Conservation (phyloP, 1,140 invertebrate genomes). For the Drosophila bipectinata region DNA sequence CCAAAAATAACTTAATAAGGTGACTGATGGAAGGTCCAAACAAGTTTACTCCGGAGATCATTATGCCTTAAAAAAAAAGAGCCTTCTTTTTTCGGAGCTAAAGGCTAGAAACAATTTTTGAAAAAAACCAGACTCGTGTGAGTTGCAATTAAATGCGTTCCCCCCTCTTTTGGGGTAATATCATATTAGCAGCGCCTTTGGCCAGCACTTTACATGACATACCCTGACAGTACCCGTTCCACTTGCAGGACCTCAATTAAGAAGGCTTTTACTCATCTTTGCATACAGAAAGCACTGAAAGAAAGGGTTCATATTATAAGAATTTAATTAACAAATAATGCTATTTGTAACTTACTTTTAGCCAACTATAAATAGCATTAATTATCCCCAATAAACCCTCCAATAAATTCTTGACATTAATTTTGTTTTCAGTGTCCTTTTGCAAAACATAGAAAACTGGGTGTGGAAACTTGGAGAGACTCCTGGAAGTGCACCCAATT, state of each 20-base stretch:
- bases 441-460: constrained; percentile 34
- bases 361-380: no score
- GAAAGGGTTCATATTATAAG: neutral
- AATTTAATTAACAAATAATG: no score
- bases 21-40: constrained; percentile 20
- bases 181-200: constrained; percentile 74
- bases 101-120: constrained; percentile 18
- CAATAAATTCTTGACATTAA: no score
- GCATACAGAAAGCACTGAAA: constrained; percentile 31
- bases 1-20: constrained; percentile 35
- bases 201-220: constrained; percentile 56
- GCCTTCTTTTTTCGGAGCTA: constrained; percentile 11
- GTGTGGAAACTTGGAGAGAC: neutral
- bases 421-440: constrained; percentile 21
- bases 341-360: no score
- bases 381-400: no score
- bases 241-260: constrained; percentile 59
- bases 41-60: constrained; percentile 34
- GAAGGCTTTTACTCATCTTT: constrained; percentile 58
- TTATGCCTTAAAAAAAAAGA: neutral
- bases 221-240: neutral
- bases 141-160: constrained; percentile 64
- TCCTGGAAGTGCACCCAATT: constrained; percentile 72
- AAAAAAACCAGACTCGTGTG: constrained; percentile 36
- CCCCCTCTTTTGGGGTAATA: constrained; percentile 46